Percentiles rank a stretch among this genome's conserved stretches.
Evolutionary conservation across 1,140 invertebrate species (phyloP).

Genomic region (Sipha flava): DNA sequence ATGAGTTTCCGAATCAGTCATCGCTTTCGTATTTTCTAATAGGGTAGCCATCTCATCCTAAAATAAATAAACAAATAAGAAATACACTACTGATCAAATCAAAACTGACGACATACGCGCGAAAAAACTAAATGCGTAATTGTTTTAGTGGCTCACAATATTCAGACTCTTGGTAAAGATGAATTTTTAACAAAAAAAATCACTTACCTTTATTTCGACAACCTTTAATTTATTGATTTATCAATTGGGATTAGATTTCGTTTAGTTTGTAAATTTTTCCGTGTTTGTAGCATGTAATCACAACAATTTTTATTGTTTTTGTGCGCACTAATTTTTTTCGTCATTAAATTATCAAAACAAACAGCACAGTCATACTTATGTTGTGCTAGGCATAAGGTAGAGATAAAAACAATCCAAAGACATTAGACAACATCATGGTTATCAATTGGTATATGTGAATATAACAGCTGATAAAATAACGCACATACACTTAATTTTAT

Average conservation of each 20-base stretch:
- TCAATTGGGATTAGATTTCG: not conserved
- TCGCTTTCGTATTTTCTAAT: conserved; percentile 6
- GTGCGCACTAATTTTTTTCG: not conserved
- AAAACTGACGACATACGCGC: not conserved
- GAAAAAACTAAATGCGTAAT: not conserved
- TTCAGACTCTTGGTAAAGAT: not conserved
- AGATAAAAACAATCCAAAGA: not conserved
- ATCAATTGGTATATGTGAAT: no score
- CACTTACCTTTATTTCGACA: not conserved
- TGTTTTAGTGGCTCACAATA: no score
- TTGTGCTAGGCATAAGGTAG: not conserved
- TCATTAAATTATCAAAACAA: conserved; percentile 13
- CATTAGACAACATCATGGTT: not conserved
- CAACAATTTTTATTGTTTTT: not conserved
- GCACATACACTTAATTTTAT: no score
- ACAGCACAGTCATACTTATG: not conserved
- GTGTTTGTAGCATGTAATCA: not conserved
- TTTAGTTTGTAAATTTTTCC: not conserved
- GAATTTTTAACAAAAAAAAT: not conserved
- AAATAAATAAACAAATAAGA: not conserved
- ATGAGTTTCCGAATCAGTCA: conserved; percentile 19
- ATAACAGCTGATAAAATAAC: no score
- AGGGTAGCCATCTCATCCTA: conserved; percentile 20
- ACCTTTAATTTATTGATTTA: not conserved
- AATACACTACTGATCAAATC: not conserved